Evolutionary conservation across 1,140 invertebrate genomes (phyloP).

Genomic region (Ceratoteleas bidentatus): DNA sequence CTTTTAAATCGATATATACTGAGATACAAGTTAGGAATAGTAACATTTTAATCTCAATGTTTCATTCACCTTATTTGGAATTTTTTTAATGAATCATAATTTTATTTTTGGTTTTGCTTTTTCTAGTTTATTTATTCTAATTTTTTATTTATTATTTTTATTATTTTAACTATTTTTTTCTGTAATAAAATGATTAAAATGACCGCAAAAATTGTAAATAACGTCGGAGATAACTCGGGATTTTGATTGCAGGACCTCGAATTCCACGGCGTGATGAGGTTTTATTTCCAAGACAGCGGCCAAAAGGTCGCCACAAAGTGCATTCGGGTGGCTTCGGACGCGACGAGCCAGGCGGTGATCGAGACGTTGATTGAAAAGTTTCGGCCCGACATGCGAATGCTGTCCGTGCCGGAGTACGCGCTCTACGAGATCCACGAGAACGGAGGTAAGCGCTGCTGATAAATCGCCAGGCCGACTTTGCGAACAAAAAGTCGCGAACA

Average conservation of each 20-base stretch:
- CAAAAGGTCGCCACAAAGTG: conserved; percentile 99
- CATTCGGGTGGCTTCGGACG: conserved; percentile 97
- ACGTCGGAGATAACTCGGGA: neutral
- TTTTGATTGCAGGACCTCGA: conserved; percentile 91
- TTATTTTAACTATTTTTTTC: too few species aligned
- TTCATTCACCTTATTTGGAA: too few species aligned
- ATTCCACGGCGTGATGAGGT: conserved; percentile 99
- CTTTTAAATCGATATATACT: too few species aligned
- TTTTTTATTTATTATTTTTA: too few species aligned
- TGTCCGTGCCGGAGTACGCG: conserved; percentile 96
- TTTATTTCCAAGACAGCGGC: conserved; percentile 98
- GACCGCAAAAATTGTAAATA: neutral
- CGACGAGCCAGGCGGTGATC: conserved; percentile 96
- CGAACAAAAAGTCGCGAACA: conserved; percentile 35
- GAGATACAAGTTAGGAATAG: too few species aligned
- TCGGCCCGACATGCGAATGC: conserved; percentile 99
- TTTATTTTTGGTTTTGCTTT: too few species aligned
- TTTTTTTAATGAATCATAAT: too few species aligned
- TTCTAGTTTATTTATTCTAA: too few species aligned
- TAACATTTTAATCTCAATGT: too few species aligned
- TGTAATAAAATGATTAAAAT: too few species aligned
- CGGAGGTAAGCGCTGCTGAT: conserved; percentile 84
- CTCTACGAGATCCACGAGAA: conserved; percentile 99
- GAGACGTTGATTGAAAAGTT: conserved; percentile 99
- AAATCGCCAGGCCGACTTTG: conserved; percentile 4